Conservation (phyloP, 2,888 invertebrate genomes). For the Cosmopolites sordidus region DNA sequence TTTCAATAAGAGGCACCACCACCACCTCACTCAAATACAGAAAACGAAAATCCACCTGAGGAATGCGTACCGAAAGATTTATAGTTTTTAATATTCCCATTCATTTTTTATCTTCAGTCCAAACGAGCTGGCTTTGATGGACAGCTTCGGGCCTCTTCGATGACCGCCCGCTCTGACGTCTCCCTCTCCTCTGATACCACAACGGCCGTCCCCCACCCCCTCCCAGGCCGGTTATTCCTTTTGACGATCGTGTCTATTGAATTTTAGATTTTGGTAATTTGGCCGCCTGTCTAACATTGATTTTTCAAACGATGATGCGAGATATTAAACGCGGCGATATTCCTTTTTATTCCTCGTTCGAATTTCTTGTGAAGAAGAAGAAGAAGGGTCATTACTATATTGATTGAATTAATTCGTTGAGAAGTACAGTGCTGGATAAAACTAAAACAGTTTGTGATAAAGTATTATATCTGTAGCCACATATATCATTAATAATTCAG, state of each 20-base stretch:
- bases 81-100: slow-evolving; percentile 28
- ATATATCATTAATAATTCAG: too few relatives aligned
- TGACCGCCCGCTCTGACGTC: neutral
- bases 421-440: too few relatives aligned
- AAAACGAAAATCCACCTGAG: slow-evolving; percentile 24
- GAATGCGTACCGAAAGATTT: slow-evolving; percentile 28
- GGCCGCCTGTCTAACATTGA: slow-evolving; percentile 26
- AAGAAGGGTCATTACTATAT: too few relatives aligned
- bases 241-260: slow-evolving; percentile 25
- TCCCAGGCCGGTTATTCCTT: neutral
- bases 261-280: slow-evolving; percentile 26
- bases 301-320: slow-evolving; percentile 19
- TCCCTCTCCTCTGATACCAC: neutral
- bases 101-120: slow-evolving; percentile 24
- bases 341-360: too few relatives aligned
- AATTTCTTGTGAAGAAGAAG: too few relatives aligned
- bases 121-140: slow-evolving; percentile 24
- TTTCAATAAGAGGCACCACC: neutral
- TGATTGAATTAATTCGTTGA: too few relatives aligned
- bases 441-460: too few relatives aligned
- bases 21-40: slow-evolving; percentile 3
- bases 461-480: too few relatives aligned
- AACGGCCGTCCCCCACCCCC: neutral
- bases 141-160: slow-evolving; percentile 7
- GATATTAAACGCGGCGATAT: neutral